These are phyloP conservation scores for Harmothoe impar DNA, from an alignment of 2,888 invertebrate species.

Conservation along the genomic window DNA sequence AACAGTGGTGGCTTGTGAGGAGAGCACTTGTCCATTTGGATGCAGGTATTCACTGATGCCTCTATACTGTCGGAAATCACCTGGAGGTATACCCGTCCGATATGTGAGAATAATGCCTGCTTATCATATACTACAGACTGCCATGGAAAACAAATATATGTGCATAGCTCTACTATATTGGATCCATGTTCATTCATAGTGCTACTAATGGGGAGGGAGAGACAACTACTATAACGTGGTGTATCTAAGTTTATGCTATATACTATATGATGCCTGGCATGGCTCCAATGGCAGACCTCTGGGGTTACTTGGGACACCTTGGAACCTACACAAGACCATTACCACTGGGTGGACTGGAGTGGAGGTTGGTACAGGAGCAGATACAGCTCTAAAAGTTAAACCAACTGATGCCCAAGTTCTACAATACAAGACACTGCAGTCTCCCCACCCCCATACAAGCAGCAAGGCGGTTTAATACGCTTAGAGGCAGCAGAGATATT, in stretches of 20 bases:
- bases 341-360: background rate
- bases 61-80: background rate
- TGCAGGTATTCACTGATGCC: background rate
- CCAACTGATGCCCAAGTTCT: too few species aligned
- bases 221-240: background rate
- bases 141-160: background rate
- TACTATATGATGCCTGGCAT: background rate
- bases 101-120: background rate
- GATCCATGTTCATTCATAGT: background rate
- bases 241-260: background rate
- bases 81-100: background rate
- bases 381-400: background rate
- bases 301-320: constrained; percentile 5
- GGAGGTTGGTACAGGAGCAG: background rate
- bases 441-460: too few species aligned
- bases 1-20: background rate
- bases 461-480: background rate
- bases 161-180: background rate
- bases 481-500: background rate
- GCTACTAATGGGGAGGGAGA: background rate
- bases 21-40: constrained; percentile 22
- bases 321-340: background rate
- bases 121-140: background rate
- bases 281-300: background rate
- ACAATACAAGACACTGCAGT: too few species aligned